phyloP scores from a whole-genome alignment of 2,888 invertebrate species.

The Thymelicus lineola region DNA sequence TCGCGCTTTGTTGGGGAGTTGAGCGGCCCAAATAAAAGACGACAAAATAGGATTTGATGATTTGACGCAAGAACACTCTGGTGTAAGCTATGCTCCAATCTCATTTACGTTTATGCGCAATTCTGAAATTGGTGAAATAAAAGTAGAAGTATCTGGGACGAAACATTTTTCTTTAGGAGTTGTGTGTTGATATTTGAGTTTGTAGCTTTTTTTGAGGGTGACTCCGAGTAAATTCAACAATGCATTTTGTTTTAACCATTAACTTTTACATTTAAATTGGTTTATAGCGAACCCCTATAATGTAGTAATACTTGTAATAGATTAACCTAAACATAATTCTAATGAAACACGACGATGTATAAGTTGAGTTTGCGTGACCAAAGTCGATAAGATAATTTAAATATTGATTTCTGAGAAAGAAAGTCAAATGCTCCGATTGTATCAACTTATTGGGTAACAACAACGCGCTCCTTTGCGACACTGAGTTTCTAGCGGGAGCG shows the following conservation, averaged over 20 bases:
- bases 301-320: too few species aligned
- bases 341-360: too few species aligned
- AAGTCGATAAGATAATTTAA: not conserved
- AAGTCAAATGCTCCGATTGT: slow-evolving; percentile 4
- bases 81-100: slow-evolving; percentile 47
- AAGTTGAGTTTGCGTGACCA: not conserved
- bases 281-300: too few species aligned
- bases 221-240: not conserved
- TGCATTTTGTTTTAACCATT: too few species aligned
- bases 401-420: not conserved
- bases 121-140: slow-evolving; percentile 41
- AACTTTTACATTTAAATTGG: too few species aligned
- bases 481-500: slow-evolving; percentile 46
- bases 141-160: slow-evolving; percentile 38
- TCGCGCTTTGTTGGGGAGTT: slow-evolving; percentile 56
- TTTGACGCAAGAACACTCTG: slow-evolving; percentile 44
- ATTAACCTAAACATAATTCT: too few species aligned
- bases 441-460: slow-evolving; percentile 39
- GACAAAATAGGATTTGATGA: slow-evolving; percentile 51
- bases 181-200: slow-evolving; percentile 11
- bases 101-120: slow-evolving; percentile 44
- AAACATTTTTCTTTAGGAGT: slow-evolving; percentile 22
- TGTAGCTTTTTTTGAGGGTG: not conserved
- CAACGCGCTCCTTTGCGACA: slow-evolving; percentile 37
- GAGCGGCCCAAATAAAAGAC: slow-evolving; percentile 49